These are phyloP conservation scores for Leuciscus waleckii DNA, from an alignment of 2,797 vertebrate genomes.

Conservation along the genomic window DNA sequence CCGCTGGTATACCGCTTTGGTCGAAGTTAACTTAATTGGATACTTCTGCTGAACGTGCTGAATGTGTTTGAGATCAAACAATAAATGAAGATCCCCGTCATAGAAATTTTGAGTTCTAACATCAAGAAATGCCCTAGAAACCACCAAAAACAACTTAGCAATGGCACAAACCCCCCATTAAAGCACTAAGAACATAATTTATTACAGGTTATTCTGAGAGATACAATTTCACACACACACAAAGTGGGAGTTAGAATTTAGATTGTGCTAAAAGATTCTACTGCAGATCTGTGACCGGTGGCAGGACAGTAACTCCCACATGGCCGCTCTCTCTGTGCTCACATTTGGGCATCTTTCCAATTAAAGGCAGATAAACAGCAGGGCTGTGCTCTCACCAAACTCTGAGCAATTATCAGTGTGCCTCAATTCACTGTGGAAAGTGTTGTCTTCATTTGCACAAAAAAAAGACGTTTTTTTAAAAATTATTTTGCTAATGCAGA, in stretches of 20 bases:
- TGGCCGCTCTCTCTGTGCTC: constrained; percentile 17
- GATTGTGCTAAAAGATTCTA: constrained; percentile 28
- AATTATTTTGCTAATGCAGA: constrained; percentile 6
- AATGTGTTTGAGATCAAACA: neutral
- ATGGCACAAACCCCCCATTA: neutral
- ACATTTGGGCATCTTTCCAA: constrained; percentile 58
- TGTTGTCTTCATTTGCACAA: constrained; percentile 53
- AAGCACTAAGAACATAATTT: neutral
- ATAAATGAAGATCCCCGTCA: neutral
- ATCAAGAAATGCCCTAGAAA: neutral
- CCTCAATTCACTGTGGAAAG: constrained; percentile 24
- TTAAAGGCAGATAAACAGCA: constrained; percentile 53
- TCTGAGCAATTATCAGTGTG: constrained; percentile 49
- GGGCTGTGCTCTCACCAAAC: constrained; percentile 45
- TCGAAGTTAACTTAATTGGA: neutral
- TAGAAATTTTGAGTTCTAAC: neutral
- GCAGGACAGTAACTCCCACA: constrained; percentile 28
- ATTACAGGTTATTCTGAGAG: constrained; percentile 1
- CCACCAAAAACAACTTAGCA: neutral
- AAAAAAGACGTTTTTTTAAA: neutral
- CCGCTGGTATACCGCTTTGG: neutral
- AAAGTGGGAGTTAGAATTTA: constrained; percentile 46
- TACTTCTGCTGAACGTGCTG: no score
- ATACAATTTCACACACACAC: neutral
- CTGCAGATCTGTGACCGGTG: constrained; percentile 27